These are phyloP conservation scores for Nephotettix cincticeps DNA, from an alignment of 1,140 invertebrate species.

Conservation along the genomic window DNA sequence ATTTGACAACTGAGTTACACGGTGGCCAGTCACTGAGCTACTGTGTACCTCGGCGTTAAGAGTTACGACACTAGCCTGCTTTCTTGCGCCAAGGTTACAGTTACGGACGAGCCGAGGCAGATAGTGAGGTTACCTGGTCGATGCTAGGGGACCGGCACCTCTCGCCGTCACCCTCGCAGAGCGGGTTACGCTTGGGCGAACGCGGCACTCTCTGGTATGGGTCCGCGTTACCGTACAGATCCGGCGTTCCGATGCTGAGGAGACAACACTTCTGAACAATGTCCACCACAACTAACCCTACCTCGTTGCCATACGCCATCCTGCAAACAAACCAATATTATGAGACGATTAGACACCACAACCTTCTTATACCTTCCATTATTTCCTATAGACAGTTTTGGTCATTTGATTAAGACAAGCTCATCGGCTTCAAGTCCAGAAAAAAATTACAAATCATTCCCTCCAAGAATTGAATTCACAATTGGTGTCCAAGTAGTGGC, in stretches of 20 bases:
- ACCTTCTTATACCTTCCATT: too few species aligned
- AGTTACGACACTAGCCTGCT: neutral
- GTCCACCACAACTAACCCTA: slow-evolving; percentile 91
- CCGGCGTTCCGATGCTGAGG: slow-evolving; percentile 78
- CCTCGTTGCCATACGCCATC: slow-evolving; percentile 95
- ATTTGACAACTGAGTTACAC: too few species aligned
- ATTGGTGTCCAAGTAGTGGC: too few species aligned
- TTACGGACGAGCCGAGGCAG: neutral
- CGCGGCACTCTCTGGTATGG: slow-evolving; percentile 83
- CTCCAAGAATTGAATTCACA: too few species aligned
- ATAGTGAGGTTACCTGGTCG: slow-evolving; percentile 74
- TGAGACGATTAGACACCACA: too few species aligned
- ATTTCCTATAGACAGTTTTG: too few species aligned
- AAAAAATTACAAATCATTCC: too few species aligned
- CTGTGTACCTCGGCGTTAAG: too few species aligned
- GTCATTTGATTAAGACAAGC: too few species aligned
- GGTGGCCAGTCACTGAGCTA: too few species aligned
- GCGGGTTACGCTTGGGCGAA: slow-evolving; percentile 67
- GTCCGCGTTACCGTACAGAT: slow-evolving; percentile 86
- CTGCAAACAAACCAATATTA: slow-evolving; percentile 61
- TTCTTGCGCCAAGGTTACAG: neutral
- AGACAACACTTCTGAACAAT: slow-evolving; percentile 89
- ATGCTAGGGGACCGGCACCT: slow-evolving; percentile 82
- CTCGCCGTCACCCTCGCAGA: slow-evolving; percentile 49
- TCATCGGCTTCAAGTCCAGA: too few species aligned